These are phyloP conservation scores for Cabera pusaria DNA, from an alignment of 2,888 invertebrate genomes.

Conservation along the genomic window DNA sequence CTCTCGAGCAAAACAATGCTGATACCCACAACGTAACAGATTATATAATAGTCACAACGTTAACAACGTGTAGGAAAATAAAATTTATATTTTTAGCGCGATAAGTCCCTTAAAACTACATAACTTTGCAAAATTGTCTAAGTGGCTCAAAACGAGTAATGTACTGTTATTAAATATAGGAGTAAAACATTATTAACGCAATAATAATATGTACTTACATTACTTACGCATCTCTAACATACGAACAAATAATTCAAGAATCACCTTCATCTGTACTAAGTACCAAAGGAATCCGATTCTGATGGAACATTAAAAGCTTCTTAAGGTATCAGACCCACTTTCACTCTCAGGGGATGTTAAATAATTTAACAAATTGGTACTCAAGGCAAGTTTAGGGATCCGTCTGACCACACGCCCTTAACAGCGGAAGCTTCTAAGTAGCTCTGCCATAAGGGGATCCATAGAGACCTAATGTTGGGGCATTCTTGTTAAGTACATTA, in stretches of 20 bases:
- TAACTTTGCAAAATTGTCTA: no score
- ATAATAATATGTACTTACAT: no score
- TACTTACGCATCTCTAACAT: no score
- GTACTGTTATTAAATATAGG: no score
- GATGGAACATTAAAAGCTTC: conserved; percentile 51
- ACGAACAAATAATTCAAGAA: conserved; percentile 7
- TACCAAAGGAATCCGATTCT: conserved; percentile 22
- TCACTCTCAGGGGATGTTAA: conserved; percentile 57
- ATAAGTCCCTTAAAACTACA: no score
- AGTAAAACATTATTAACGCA: no score
- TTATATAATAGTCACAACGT: no score
- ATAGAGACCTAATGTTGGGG: conserved; percentile 47
- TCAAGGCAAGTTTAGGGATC: conserved; percentile 65
- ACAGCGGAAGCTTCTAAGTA: conserved; percentile 70
- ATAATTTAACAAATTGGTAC: conserved; percentile 78
- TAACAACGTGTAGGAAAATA: no score
- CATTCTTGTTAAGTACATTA: conserved; percentile 27
- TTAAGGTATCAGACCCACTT: conserved; percentile 44
- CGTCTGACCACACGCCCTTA: conserved; percentile 76
- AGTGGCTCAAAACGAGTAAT: no score
- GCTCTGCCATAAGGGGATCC: conserved; percentile 54
- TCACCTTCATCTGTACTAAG: conserved; percentile 8
- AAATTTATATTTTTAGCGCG: no score
- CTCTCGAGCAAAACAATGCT: no score
- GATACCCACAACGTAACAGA: no score